Evolutionary conservation across 2,888 invertebrate species (phyloP).

Genomic region (Heliconius ethilla): DNA sequence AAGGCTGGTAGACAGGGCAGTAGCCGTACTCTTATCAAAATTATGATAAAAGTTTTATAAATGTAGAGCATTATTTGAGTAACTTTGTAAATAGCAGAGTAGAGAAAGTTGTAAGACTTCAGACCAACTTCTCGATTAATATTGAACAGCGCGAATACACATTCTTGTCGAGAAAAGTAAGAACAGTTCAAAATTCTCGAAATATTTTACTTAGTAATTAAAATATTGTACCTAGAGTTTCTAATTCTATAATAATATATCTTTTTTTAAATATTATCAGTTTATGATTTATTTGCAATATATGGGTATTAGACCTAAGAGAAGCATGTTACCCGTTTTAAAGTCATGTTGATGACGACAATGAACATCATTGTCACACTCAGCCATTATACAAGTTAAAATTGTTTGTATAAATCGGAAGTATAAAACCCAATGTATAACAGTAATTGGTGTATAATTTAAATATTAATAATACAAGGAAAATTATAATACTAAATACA

Average conservation of each 20-base stretch:
- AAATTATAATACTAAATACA: too few species aligned
- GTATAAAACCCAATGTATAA: too few species aligned
- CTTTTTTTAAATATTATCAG: not conserved
- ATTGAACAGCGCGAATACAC: constrained; percentile 44
- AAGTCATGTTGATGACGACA: not conserved
- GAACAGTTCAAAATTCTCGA: constrained; percentile 24
- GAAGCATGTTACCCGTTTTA: not conserved
- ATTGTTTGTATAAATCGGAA: not conserved
- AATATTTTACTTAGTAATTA: constrained; percentile 28
- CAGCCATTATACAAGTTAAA: not conserved
- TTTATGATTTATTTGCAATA: not conserved
- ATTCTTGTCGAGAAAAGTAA: constrained; percentile 35
- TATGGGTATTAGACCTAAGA: not conserved
- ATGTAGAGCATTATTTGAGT: constrained; percentile 37
- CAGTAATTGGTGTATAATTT: too few species aligned
- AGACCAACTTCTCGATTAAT: constrained; percentile 48
- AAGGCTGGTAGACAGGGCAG: constrained; percentile 20
- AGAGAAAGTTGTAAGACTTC: constrained; percentile 47
- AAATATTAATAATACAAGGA: too few species aligned
- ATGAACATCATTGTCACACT: too few species aligned
- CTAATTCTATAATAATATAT: not conserved
- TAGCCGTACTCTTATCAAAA: constrained; percentile 36
- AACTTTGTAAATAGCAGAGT: constrained; percentile 34
- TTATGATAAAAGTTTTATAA: constrained; percentile 46
- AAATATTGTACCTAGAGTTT: constrained; percentile 23